Evolutionary conservation across 2,113 vertebrate species (phyloP).

Genomic region (Pithys albifrons): DNA sequence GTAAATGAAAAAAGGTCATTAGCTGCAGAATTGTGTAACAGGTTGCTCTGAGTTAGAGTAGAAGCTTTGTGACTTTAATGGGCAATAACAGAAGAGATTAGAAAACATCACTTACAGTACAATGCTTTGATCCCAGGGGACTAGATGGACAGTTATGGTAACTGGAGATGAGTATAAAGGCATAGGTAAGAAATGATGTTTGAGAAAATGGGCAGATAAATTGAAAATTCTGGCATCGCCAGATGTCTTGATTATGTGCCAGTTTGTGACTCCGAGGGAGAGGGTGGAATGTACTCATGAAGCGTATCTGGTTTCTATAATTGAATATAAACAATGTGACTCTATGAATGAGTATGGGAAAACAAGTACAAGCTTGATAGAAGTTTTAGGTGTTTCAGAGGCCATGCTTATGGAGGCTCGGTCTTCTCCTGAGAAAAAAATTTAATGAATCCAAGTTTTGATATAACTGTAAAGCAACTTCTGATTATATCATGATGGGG

Average conservation of each 20-base stretch:
- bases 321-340: background rate
- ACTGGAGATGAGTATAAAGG: background rate
- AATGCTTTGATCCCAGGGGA: background rate
- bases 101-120: background rate
- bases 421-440: background rate
- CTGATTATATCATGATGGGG: background rate
- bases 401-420: fast-evolving
- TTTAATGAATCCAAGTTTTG: background rate
- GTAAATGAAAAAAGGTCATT: background rate
- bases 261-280: background rate
- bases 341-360: background rate
- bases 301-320: background rate
- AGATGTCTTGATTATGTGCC: fast-evolving
- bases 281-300: background rate
- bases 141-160: background rate
- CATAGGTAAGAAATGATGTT: background rate
- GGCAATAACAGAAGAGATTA: background rate
- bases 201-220: background rate
- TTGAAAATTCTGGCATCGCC: background rate
- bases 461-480: background rate
- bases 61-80: background rate
- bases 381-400: background rate
- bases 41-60: background rate
- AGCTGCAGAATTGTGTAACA: background rate
- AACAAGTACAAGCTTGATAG: background rate